Base-by-base conservation (phyloP, 2,797 vertebrate genomes). In the Jordanella pulchra region DNA sequence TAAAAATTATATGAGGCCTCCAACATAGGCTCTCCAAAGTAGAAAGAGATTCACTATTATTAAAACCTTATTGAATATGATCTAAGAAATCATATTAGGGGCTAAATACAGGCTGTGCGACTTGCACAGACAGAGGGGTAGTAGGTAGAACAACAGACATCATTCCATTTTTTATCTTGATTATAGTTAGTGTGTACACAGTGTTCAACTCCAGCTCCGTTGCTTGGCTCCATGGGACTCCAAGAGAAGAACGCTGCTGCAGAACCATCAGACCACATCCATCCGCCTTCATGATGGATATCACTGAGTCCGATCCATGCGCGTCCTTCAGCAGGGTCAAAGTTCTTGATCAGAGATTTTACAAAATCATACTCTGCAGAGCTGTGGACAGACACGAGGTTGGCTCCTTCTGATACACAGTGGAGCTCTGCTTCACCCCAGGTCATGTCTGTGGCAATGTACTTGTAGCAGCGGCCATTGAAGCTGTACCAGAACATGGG, bases 61-160 rank as follows among this genome's bases (percentile, higher is more conserved):
- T 23, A 53, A n/a, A n/a, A 53, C 17, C 23, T n/a, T 7, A n/a
- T 21, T 53, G 50, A 53, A 7, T 53, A 23, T 3, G 6, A n/a
- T 13, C 11, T 51, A 12, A 0, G 70, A 27, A 86, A 27, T 55
- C 78, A 17, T 17, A 25, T 25, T 28, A 23, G 5, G 4, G 23
- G 10, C 21, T 66, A 48, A 30, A 0, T 9, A 60, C 51, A 71
- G 3, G 0, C 44, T 50, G 0, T 42, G 7, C 30, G 56, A 5
- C n/a, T 4, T 67, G 27, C 65, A 79, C 83, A 85, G 60, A 85
- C 75, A 71, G 5, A 84, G 21, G 72, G 3, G 2, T 0, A 0
- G 0, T 0, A 4, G 0, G 0, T 0, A 3, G 11, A 7, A 28
- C 77, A 84, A 0, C 0, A 0, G 0, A 0, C 0, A 12, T 81